Evolutionary conservation across 2,888 invertebrate species (phyloP), one percentile per base, ranked within the genome.

Genomic region (Drepanosiphum platanoidis): DNA sequence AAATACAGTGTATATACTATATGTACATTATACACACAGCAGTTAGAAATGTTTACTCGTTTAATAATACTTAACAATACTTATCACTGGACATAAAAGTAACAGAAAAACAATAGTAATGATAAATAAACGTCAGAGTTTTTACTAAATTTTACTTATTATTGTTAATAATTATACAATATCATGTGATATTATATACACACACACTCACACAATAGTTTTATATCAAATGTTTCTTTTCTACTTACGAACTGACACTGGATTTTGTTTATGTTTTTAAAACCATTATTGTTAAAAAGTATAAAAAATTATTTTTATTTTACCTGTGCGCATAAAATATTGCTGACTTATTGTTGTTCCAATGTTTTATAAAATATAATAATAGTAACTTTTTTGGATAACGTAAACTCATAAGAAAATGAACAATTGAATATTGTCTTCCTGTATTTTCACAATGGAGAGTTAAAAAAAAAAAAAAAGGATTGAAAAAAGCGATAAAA

Each of bases 371-470:
- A 64, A 64, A 64, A 64, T 30, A 27, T 64, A 11, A 64, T 64
- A 22, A 30, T 46, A 46, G 18, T 27, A 27, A 42, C 66, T 66
- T 78, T 78, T 42, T 22, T 30, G 61, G 18, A 61, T 58, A 58
- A 71, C n/a, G n/a, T n/a, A n/a, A n/a, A n/a, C n/a, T n/a, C 30
- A n/a, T 11, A n/a, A 39, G 36, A 71, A 80, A 70, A 81, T 39
- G 42, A 71, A 71, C 81, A 81, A 58, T 81, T 39, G 30, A 71
- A 80, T n/a, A 34, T 70, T 8, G 70, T 34, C 61, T 61, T 71
- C 27, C 46, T 4, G 4, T 74, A n/a, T 64, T 36, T 68, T 80
- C 68, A 34, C 79, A 46, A 46, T 66, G 79, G 18, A 22, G 8
- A 74, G 8, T 32, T 8, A 0, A 46, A 72, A 42, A 32, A 32